Percentiles rank a stretch among this genome's conserved stretches.
Conservation (phyloP, 1,140 invertebrate species). For the Meloidogyne chitwoodi region DNA sequence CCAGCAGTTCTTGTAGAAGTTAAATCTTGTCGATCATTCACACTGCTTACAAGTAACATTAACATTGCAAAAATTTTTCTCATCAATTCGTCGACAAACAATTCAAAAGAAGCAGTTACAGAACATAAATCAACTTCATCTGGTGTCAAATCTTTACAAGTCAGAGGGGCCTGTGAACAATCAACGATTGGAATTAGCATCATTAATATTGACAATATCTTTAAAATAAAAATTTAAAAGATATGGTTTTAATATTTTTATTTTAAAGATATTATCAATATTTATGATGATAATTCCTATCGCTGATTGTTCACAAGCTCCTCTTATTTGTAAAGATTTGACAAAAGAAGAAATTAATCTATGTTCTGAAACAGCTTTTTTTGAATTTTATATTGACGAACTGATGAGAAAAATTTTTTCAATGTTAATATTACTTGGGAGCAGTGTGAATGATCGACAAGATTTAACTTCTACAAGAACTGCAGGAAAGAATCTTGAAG, state of each 20-base stretch:
- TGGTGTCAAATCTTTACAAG: slow-evolving; percentile 71
- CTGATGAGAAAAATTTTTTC: slow-evolving; percentile 70
- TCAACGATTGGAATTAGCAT: slow-evolving; percentile 69
- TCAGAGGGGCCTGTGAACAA: slow-evolving; percentile 71
- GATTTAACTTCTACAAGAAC: slow-evolving; percentile 10
- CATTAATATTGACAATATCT: slow-evolving; percentile 25
- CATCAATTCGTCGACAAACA: slow-evolving; percentile 80
- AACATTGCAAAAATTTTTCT: slow-evolving; percentile 65
- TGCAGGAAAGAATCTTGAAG: slow-evolving; percentile 66
- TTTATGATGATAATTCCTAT: slow-evolving; percentile 63
- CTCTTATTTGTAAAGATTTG: slow-evolving; percentile 68
- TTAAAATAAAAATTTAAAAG: neutral
- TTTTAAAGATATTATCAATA: slow-evolving; percentile 21
- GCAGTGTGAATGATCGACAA: slow-evolving; percentile 23
- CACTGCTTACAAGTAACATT: slow-evolving; percentile 38
- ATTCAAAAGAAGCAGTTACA: slow-evolving; percentile 77
- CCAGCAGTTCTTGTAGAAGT: slow-evolving; percentile 10
- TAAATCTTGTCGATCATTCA: slow-evolving; percentile 20
- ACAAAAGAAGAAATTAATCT: slow-evolving; percentile 67
- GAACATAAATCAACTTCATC: slow-evolving; percentile 63
- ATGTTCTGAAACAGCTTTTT: slow-evolving; percentile 71
- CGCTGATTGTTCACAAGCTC: slow-evolving; percentile 76
- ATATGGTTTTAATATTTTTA: no score
- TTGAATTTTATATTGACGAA: slow-evolving; percentile 82
- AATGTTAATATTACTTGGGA: slow-evolving; percentile 50